Conservation (phyloP, 2,888 invertebrate species). For the Hypena proboscidalis region DNA sequence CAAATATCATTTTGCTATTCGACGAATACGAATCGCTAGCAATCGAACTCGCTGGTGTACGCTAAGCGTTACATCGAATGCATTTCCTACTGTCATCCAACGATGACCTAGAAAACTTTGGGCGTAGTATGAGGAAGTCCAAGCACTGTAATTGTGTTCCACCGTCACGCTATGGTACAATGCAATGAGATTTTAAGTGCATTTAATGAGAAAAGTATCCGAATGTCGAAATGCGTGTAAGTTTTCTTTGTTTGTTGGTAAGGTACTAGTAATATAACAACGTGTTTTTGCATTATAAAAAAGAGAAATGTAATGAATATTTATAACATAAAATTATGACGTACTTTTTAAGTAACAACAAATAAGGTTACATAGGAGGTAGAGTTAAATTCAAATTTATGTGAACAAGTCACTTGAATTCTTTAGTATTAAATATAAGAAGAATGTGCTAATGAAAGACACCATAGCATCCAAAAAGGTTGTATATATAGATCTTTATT, state of each 20-base stretch:
- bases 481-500: no score
- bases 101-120: constrained; percentile 41
- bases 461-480: no score
- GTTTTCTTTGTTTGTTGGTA: neutral
- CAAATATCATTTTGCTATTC: no score
- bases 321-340: no score
- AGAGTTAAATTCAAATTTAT: no score
- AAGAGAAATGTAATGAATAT: no score
- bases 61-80: constrained; percentile 34
- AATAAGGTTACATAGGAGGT: no score
- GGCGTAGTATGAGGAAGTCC: constrained; percentile 37
- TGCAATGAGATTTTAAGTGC: constrained; percentile 11
- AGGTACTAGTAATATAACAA: neutral
- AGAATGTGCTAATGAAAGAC: no score
- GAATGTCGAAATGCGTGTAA: neutral
- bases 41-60: constrained; percentile 21
- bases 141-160: constrained; percentile 34
- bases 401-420: no score
- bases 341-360: no score
- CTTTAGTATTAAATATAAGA: no score
- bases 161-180: constrained; percentile 16
- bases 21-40: no score
- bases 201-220: constrained; percentile 1
- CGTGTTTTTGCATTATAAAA: neutral
- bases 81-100: constrained; percentile 44